These are phyloP conservation scores for Drosophila obscura DNA, from an alignment of 1,140 invertebrate genomes.

Conservation along the genomic window DNA sequence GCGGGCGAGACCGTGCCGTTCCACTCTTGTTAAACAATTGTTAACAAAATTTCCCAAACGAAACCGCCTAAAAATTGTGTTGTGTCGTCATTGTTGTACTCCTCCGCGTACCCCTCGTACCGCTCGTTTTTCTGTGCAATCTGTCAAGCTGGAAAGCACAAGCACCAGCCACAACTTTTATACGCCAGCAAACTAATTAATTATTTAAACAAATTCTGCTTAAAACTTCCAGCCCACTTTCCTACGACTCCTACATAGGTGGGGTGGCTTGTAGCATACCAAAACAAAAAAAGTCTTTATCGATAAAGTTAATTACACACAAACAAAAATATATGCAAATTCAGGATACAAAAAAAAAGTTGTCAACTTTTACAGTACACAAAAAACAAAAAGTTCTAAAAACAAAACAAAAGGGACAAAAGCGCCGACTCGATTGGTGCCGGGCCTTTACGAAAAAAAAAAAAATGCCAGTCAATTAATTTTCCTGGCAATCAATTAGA, in stretches of 20 bases:
- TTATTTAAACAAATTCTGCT: constrained; percentile 49
- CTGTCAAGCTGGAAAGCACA: constrained; percentile 57
- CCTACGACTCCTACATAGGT: constrained; percentile 28
- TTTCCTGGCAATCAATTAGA: constrained; percentile 58
- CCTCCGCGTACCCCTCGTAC: background rate
- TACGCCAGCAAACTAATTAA: constrained; percentile 62
- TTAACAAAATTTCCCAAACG: constrained; percentile 66
- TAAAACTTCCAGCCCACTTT: constrained; percentile 18
- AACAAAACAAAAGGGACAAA: constrained; percentile 35
- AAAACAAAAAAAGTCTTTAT: constrained; percentile 47
- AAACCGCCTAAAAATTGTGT: constrained; percentile 57
- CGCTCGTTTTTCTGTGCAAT: constrained; percentile 38
- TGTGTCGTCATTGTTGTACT: constrained; percentile 9
- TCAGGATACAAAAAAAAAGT: constrained; percentile 32
- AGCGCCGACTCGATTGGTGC: constrained; percentile 15
- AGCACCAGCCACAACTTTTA: constrained; percentile 31
- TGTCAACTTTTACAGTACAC: constrained; percentile 33
- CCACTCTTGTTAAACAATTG: constrained; percentile 65
- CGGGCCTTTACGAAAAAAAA: constrained; percentile 3
- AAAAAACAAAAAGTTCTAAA: constrained; percentile 43
- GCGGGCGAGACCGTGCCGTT: constrained; percentile 9
- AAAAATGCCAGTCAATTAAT: constrained; percentile 66
- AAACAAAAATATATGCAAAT: constrained; percentile 26
- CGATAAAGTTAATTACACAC: constrained; percentile 65
- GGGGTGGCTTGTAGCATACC: background rate